Conservation (phyloP, 2,888 invertebrate species). For the Diaphora mendica region DNA sequence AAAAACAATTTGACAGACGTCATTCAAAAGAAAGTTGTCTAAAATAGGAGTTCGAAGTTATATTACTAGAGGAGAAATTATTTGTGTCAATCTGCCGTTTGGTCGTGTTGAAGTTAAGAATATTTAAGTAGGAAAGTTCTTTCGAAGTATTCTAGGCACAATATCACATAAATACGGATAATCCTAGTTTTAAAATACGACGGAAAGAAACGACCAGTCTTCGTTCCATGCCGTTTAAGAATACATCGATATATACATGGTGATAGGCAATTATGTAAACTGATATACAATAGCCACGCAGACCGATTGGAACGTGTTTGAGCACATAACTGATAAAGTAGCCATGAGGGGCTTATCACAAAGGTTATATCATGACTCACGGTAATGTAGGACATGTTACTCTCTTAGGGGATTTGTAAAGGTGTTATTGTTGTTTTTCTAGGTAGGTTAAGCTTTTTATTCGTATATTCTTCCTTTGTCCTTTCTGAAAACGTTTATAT, state of each 20-base stretch:
- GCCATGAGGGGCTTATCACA: constrained; percentile 1
- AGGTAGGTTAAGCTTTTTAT: not conserved
- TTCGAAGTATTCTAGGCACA: not conserved
- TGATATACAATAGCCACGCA: not conserved
- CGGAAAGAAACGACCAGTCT: not conserved
- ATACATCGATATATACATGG: not conserved
- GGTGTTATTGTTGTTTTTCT: not conserved
- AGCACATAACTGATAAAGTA: not conserved
- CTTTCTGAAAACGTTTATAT: not conserved
- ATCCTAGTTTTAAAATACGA: not conserved
- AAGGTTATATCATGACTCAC: not conserved
- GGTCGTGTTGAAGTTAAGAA: not conserved
- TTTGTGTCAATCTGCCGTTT: not conserved
- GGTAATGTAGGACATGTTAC: not conserved
- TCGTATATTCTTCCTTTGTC: not conserved
- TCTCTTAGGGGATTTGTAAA: not conserved
- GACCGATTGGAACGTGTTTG: not conserved
- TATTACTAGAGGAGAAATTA: not conserved
- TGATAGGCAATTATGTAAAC: not conserved
- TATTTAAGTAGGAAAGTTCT: not conserved
- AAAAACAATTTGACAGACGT: not conserved
- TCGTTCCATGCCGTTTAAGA: not conserved
- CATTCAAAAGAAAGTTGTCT: not conserved
- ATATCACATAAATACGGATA: not conserved
- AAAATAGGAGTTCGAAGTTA: not conserved